A percentile compares a stretch with the other conserved stretches of the same genome.
These are phyloP conservation scores for Chaetodon trifasciatus DNA, from an alignment of 2,797 vertebrate species.

Conservation along the genomic window DNA sequence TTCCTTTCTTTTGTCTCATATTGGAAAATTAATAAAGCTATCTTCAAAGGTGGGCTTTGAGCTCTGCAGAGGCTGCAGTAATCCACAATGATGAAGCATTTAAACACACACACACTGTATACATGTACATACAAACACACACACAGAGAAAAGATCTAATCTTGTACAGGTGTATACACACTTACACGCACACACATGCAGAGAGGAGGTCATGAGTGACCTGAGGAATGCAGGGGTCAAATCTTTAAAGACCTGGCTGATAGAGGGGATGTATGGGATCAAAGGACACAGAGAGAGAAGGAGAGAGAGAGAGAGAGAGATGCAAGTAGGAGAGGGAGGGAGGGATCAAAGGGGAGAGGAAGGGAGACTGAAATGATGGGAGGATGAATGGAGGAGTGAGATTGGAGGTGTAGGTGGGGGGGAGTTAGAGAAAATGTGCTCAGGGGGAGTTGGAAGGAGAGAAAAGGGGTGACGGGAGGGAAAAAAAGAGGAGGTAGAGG, in stretches of 20 bases:
- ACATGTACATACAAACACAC: conserved; percentile 47
- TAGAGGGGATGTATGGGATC: conserved; percentile 81
- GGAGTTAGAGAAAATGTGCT: conserved; percentile 28
- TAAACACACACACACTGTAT: conserved; percentile 1
- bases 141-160: conserved; percentile 53
- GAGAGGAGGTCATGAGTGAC: conserved; percentile 76
- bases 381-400: conserved; percentile 55
- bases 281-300: conserved; percentile 58
- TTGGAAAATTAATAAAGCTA: conserved; percentile 70
- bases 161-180: conserved; percentile 72
- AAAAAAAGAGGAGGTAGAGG: conserved; percentile 14
- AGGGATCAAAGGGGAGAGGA: conserved; percentile 54
- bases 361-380: conserved; percentile 61
- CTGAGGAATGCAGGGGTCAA: conserved; percentile 80
- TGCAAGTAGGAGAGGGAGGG: conserved; percentile 58
- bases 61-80: conserved; percentile 49
- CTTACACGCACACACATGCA: conserved; percentile 30
- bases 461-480: conserved; percentile 1
- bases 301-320: conserved; percentile 67
- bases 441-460: conserved; percentile 4
- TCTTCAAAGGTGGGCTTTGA: conserved; percentile 64
- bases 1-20: conserved; percentile 55
- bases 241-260: conserved; percentile 82
- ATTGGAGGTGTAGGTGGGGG: conserved; percentile 29
- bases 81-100: conserved; percentile 59